These are phyloP conservation scores for Cheilosia vulpina DNA, from an alignment of 2,888 invertebrate genomes.

Conservation along the genomic window DNA sequence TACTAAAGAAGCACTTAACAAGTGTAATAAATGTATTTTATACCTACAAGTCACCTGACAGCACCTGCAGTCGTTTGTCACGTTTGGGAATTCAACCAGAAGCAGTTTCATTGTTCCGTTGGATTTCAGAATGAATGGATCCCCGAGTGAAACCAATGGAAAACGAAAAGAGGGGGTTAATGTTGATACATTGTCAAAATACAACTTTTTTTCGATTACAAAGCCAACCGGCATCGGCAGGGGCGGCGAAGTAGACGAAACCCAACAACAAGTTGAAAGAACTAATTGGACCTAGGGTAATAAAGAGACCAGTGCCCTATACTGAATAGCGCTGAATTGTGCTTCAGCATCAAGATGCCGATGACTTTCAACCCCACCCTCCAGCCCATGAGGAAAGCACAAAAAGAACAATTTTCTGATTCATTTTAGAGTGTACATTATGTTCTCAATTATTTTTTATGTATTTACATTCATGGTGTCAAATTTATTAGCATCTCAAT, in stretches of 20 bases:
- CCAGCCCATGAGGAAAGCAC: neutral
- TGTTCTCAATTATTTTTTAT: slow-evolving; percentile 10
- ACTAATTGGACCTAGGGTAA: slow-evolving; percentile 71
- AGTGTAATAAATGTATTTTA: too few relatives aligned
- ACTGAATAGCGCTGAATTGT: slow-evolving; percentile 25
- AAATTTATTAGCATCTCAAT: slow-evolving; percentile 43
- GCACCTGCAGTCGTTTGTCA: too few relatives aligned
- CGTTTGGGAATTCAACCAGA: too few relatives aligned
- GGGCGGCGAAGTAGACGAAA: neutral
- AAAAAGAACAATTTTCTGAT: neutral
- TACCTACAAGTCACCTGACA: too few relatives aligned
- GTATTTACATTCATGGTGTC: slow-evolving; percentile 31
- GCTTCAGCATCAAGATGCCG: slow-evolving; percentile 28
- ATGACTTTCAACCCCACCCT: slow-evolving; percentile 63
- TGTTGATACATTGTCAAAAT: neutral
- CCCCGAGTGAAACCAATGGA: too few relatives aligned
- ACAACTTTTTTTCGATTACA: slow-evolving; percentile 28
- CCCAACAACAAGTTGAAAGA: slow-evolving; percentile 56
- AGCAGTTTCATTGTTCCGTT: too few relatives aligned
- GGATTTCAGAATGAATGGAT: too few relatives aligned
- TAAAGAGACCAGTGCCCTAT: slow-evolving; percentile 67
- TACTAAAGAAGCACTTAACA: too few relatives aligned
- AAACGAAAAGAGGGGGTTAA: slow-evolving; percentile 9
- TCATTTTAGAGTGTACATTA: slow-evolving; percentile 1
- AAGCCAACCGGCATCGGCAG: slow-evolving; percentile 22